These are phyloP conservation scores for Saccostrea cuccullata DNA, from an alignment of 1,140 invertebrate genomes.

Conservation along the genomic window DNA sequence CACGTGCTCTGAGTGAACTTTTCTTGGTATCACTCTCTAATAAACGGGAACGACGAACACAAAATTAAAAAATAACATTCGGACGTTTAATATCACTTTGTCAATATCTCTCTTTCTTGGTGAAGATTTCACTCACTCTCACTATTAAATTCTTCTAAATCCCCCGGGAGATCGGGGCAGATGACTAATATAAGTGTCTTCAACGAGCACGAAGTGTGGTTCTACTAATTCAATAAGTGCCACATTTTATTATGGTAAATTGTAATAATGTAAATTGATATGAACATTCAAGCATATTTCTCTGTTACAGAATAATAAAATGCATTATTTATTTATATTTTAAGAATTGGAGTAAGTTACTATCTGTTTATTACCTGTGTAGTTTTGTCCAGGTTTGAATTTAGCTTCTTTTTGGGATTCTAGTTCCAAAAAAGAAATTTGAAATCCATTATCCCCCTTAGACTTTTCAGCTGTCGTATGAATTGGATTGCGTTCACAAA, in stretches of 20 bases:
- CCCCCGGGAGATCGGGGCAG: neutral
- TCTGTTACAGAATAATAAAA: too few species aligned
- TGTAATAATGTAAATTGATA: too few species aligned
- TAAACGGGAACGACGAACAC: neutral
- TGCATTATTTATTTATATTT: too few species aligned
- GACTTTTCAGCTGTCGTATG: conserved; percentile 15
- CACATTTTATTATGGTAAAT: too few species aligned
- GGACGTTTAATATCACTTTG: neutral
- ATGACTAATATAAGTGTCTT: neutral
- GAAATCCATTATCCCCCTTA: conserved; percentile 15
- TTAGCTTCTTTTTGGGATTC: neutral
- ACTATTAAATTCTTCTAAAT: neutral
- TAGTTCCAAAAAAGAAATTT: conserved; percentile 7
- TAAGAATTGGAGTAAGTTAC: too few species aligned
- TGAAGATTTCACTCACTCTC: neutral
- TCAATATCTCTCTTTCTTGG: neutral
- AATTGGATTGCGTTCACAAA: conserved; percentile 11
- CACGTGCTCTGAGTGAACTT: neutral
- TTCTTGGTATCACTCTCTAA: neutral
- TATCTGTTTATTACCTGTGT: neutral
- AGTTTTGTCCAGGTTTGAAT: neutral
- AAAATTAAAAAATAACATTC: conserved; percentile 27
- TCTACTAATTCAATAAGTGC: neutral
- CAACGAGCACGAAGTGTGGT: neutral
- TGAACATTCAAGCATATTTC: too few species aligned